Percentiles rank a stretch among this genome's conserved stretches.
Conservation (phyloP, 1,140 invertebrate genomes). For the Diorhabda elongata region DNA sequence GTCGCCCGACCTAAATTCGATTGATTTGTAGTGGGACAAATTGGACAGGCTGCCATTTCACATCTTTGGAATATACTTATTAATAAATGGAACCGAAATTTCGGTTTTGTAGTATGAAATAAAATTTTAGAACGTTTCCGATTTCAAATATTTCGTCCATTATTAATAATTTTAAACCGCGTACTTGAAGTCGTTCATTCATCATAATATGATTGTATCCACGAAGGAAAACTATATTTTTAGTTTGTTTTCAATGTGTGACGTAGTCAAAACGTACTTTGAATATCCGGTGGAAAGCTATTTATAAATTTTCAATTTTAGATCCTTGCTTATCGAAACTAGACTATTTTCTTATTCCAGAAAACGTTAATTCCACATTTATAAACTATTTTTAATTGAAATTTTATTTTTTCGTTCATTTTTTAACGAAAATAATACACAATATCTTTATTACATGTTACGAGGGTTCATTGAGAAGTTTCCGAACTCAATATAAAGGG, state of each 20-base stretch:
- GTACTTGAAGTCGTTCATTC: background rate
- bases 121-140: too few species aligned
- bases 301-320: conserved; percentile 20
- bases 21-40: too few species aligned
- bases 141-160: too few species aligned
- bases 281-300: conserved; percentile 20
- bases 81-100: too few species aligned
- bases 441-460: too few species aligned
- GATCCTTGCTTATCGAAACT: conserved; percentile 14
- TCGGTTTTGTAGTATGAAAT: too few species aligned
- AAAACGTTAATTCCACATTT: conserved; percentile 1
- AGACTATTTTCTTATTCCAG: conserved; percentile 10
- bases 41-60: too few species aligned
- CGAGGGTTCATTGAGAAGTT: too few species aligned
- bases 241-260: conserved; percentile 22
- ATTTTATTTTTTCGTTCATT: background rate
- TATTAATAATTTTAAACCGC: background rate
- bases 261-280: conserved; percentile 19
- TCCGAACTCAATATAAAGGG: too few species aligned
- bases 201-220: background rate
- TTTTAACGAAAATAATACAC: too few species aligned
- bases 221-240: conserved; percentile 19
- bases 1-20: too few species aligned
- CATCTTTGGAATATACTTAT: too few species aligned
- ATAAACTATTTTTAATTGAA: background rate